Conservation (phyloP, 2,888 invertebrate species). For the Trissoscelio sp. region DNA sequence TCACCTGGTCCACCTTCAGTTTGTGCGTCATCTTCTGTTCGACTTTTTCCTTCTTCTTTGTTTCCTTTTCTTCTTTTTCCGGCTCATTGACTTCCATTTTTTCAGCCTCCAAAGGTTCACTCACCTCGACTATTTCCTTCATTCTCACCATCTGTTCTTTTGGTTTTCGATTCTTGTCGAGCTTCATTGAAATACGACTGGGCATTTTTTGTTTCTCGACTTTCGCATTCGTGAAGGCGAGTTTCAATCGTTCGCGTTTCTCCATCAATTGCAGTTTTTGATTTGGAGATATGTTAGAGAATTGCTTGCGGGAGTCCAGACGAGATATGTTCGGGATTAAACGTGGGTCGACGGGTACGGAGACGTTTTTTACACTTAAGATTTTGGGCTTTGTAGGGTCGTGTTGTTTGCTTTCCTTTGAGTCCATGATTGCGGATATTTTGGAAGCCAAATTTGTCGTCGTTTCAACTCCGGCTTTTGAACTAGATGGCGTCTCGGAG, state of each 20-base stretch:
- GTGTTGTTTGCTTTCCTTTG: conserved; percentile 46
- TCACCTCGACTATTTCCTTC: neutral
- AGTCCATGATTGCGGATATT: conserved; percentile 76
- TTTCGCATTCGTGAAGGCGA: conserved; percentile 2
- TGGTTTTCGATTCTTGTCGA: conserved; percentile 18
- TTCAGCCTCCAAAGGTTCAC: neutral
- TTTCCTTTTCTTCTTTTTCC: neutral
- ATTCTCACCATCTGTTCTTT: neutral
- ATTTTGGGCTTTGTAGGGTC: conserved; percentile 66
- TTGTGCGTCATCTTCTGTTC: conserved; percentile 32
- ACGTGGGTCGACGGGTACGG: conserved; percentile 42
- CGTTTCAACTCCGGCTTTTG: conserved; percentile 77
- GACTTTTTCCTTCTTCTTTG: neutral
- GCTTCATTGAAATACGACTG: conserved; percentile 38
- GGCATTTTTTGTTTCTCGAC: conserved; percentile 31
- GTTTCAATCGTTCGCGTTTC: conserved; percentile 62
- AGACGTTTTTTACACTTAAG: conserved; percentile 67
- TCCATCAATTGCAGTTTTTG: conserved; percentile 46
- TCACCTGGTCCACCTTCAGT: conserved; percentile 78
- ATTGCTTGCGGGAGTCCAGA: conserved; percentile 26
- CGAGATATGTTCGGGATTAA: conserved; percentile 60
- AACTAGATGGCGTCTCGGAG: conserved; percentile 80
- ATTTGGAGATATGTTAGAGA: conserved; percentile 23
- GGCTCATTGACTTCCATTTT: neutral
- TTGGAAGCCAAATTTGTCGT: conserved; percentile 78